Conservation (phyloP, 2,888 invertebrate genomes). For the Yponomeuta cagnagella region DNA sequence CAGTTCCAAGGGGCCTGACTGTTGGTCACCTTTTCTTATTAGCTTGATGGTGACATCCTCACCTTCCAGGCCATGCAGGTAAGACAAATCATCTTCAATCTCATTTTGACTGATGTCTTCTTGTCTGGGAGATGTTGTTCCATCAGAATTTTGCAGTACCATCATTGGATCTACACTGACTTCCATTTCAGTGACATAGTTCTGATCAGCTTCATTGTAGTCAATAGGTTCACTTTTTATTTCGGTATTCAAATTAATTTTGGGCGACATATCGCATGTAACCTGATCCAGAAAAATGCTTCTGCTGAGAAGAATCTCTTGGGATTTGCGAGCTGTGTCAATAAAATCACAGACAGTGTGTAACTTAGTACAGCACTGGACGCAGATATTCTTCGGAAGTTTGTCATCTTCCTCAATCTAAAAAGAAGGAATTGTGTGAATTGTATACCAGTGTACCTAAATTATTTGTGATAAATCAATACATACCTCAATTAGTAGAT, state of each 20-base stretch:
- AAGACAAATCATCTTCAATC: conserved; percentile 44
- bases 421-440: conserved; percentile 21
- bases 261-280: conserved; percentile 36
- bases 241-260: conserved; percentile 22
- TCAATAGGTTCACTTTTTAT: conserved; percentile 26
- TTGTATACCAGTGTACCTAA: too few relatives aligned
- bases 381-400: conserved; percentile 81
- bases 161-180: conserved; percentile 82
- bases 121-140: conserved; percentile 30
- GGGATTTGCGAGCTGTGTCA: conserved; percentile 78
- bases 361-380: conserved; percentile 78
- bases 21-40: conserved; percentile 38
- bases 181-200: conserved; percentile 76
- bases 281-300: conserved; percentile 57
- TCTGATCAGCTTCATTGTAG: conserved; percentile 35
- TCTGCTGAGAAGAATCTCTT: conserved; percentile 68
- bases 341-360: conserved; percentile 81
- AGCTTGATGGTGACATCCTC: conserved; percentile 49
- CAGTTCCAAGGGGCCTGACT: conserved; percentile 12
- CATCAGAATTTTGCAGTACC: conserved; percentile 77
- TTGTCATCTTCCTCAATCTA: conserved; percentile 81
- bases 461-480: not conserved
- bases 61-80: conserved; percentile 39
- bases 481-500: conserved; percentile 79
- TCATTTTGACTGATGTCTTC: not conserved